A percentile compares a stretch with the other conserved stretches of the same genome.
These are phyloP conservation scores for Urophycis tenuis DNA, from an alignment of 2,797 vertebrate genomes.

Conservation along the genomic window DNA sequence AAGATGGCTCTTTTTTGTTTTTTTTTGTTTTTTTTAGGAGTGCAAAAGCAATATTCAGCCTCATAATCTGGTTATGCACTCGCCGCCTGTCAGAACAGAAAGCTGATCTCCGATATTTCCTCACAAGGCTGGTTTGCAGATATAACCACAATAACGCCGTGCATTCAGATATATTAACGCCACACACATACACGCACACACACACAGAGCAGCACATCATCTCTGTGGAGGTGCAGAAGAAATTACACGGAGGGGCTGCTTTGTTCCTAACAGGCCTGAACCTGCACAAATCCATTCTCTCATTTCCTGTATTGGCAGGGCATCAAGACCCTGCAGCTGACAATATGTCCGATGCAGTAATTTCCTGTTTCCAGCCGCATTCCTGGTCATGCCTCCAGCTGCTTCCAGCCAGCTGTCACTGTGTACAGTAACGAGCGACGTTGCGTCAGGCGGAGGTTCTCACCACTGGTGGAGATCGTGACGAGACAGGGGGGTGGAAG, in stretches of 20 bases:
- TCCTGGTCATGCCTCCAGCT: slow-evolving; percentile 10
- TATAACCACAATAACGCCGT: neutral
- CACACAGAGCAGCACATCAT: neutral
- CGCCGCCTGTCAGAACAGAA: slow-evolving; percentile 1
- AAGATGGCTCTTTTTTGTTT: neutral
- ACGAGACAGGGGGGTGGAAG: too few relatives aligned
- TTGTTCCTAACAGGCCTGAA: neutral
- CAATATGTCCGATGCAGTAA: slow-evolving; percentile 7
- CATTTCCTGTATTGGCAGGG: slow-evolving; percentile 13
- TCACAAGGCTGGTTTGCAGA: neutral
- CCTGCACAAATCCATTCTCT: neutral
- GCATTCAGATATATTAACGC: neutral
- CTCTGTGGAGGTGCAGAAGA: neutral
- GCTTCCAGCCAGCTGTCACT: slow-evolving; percentile 8
- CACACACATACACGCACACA: neutral
- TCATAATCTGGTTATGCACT: slow-evolving; percentile 9
- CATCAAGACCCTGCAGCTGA: slow-evolving; percentile 7
- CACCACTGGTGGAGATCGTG: slow-evolving; percentile 23
- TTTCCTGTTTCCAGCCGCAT: neutral
- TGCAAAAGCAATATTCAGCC: slow-evolving; percentile 10
- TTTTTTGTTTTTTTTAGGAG: too few relatives aligned
- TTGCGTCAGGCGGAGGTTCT: slow-evolving; percentile 23
- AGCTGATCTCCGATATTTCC: neutral
- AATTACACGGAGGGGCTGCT: neutral
- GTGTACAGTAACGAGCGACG: slow-evolving; percentile 17